A percentile compares a stretch with the other conserved stretches of the same genome.
phyloP scores from a whole-genome alignment of 2,113 vertebrate genomes.

The Vulpes ferrilata region DNA sequence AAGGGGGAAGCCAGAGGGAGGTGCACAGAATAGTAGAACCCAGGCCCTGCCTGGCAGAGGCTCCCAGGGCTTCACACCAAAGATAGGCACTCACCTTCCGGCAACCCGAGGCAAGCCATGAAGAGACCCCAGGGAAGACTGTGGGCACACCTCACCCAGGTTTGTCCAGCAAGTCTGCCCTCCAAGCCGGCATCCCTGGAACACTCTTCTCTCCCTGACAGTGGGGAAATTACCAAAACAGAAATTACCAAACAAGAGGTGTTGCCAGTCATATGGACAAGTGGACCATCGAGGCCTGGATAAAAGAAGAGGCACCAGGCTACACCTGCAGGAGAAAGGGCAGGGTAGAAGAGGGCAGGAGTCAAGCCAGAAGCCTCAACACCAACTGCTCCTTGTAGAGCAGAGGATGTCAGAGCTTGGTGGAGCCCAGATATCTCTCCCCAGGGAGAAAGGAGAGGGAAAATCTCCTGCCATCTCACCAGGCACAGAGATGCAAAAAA shows the following conservation, averaged over 20 bases:
- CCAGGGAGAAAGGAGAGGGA: not conserved
- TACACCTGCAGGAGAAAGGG: not conserved
- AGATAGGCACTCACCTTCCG: not conserved
- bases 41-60: not conserved
- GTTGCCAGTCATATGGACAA: not conserved
- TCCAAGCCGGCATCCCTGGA: not conserved
- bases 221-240: not conserved
- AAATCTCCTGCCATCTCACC: not conserved
- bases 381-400: not conserved
- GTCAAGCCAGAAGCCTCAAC: not conserved
- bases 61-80: not conserved
- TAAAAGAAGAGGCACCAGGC: not conserved
- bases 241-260: not conserved
- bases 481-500: not conserved
- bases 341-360: accelerated
- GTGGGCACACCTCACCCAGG: not conserved
- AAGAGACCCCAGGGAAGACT: not conserved
- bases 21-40: not conserved
- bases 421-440: not conserved
- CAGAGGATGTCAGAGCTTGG: not conserved
- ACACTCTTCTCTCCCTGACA: not conserved
- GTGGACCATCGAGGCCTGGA: not conserved
- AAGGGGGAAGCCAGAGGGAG: accelerated
- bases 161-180: not conserved
- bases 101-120: not conserved